Percentiles rank a stretch among this genome's conserved stretches.
Conservation (phyloP, 2,888 invertebrate species). For the Notodonta ziczac region DNA sequence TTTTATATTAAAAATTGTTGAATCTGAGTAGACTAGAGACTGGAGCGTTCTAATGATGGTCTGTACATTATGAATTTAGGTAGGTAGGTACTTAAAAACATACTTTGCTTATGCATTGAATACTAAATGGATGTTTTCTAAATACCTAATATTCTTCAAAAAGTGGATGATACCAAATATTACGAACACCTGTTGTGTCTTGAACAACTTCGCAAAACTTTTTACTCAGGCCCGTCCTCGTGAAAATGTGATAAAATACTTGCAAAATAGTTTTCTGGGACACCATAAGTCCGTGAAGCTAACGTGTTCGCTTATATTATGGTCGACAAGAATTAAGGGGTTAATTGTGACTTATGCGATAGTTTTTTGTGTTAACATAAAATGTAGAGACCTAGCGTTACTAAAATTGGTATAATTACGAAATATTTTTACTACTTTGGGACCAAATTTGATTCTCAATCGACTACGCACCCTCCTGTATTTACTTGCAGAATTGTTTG, state of each 20-base stretch:
- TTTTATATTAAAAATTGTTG: no score
- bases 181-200: conserved; percentile 79
- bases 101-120: conserved; percentile 39
- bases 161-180: conserved; percentile 66
- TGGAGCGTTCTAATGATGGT: no score
- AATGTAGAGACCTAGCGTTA: neutral
- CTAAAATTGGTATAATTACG: no score
- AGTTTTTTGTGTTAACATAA: conserved; percentile 22
- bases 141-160: conserved; percentile 38
- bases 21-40: no score
- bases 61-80: no score
- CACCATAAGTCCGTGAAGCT: conserved; percentile 77
- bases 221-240: conserved; percentile 68
- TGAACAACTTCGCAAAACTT: conserved; percentile 72
- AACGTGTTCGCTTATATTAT: conserved; percentile 63
- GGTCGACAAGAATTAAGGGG: conserved; percentile 51
- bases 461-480: no score
- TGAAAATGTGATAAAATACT: conserved; percentile 81
- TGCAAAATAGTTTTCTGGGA: conserved; percentile 78
- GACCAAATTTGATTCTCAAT: no score
- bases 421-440: no score
- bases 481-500: no score
- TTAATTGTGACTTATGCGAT: conserved; percentile 38
- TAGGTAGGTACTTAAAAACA: conserved; percentile 23
- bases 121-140: conserved; percentile 47